Percentiles rank a stretch among this genome's conserved stretches.
Conservation (phyloP, 92 coral and sea anemone genomes). For the Meandrina meandrites region DNA sequence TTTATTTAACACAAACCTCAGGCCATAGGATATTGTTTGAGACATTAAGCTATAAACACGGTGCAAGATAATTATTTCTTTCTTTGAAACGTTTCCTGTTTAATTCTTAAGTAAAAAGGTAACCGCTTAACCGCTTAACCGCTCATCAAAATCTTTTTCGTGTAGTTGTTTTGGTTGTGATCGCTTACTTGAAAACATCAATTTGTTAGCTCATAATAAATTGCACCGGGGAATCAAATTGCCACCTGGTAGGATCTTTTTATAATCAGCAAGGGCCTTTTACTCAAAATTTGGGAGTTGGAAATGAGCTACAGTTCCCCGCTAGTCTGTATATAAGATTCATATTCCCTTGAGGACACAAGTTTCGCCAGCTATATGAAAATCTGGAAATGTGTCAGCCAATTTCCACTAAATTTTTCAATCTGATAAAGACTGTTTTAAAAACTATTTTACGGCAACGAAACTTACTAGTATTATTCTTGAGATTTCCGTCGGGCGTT, state of each 20-base stretch:
- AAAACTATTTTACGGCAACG: not conserved
- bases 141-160: not conserved
- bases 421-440: not conserved
- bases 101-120: no score
- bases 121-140: no score
- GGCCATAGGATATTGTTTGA: not conserved
- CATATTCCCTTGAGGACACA: no score
- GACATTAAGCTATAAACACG: no score
- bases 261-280: no score
- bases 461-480: not conserved
- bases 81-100: not conserved
- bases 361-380: not conserved
- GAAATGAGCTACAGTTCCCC: not conserved
- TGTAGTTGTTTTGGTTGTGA: not conserved
- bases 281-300: not conserved
- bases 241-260: not conserved
- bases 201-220: not conserved
- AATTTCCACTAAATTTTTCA: not conserved
- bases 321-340: no score
- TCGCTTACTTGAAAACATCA: not conserved
- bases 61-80: no score
- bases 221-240: not conserved
- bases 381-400: not conserved
- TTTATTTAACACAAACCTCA: not conserved
- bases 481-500: not conserved